Evolutionary conservation across 2,113 vertebrate genomes (phyloP).

Genomic region (Hydropotes inermis): DNA sequence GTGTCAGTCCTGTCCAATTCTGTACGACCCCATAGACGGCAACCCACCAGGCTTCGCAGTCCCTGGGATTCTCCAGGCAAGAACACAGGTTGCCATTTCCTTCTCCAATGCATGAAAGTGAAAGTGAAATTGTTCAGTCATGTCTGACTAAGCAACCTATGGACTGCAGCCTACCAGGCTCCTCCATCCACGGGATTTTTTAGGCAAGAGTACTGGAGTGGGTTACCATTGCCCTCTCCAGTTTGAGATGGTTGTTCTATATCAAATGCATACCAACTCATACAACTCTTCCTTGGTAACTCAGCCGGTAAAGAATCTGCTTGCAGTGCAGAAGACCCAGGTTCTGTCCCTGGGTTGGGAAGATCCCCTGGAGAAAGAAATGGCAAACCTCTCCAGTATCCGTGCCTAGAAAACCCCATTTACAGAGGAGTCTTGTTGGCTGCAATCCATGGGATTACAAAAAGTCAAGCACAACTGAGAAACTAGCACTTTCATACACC

Average conservation of each 20-base stretch:
- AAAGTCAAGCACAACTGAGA: neutral
- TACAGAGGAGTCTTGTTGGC: neutral
- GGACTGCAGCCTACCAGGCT: neutral
- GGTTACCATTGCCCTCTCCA: no score
- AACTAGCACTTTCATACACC: neutral
- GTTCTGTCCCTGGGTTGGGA: neutral
- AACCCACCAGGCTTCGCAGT: neutral
- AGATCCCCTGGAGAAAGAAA: neutral
- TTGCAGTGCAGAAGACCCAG: neutral
- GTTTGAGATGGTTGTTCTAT: neutral
- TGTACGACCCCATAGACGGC: accelerated
- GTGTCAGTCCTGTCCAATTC: neutral
- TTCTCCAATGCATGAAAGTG: no score
- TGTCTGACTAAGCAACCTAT: accelerated
- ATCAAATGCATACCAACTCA: neutral
- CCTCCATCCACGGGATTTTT: no score
- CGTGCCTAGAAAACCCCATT: neutral
- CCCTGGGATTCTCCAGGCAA: no score
- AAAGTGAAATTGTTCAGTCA: neutral
- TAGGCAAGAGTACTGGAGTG: no score
- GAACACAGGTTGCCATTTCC: no score
- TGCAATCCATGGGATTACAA: neutral
- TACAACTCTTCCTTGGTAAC: neutral
- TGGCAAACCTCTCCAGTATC: neutral
- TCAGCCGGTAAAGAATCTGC: neutral